Conservation (phyloP, 2,113 vertebrate genomes). For the Junco hyemalis region DNA sequence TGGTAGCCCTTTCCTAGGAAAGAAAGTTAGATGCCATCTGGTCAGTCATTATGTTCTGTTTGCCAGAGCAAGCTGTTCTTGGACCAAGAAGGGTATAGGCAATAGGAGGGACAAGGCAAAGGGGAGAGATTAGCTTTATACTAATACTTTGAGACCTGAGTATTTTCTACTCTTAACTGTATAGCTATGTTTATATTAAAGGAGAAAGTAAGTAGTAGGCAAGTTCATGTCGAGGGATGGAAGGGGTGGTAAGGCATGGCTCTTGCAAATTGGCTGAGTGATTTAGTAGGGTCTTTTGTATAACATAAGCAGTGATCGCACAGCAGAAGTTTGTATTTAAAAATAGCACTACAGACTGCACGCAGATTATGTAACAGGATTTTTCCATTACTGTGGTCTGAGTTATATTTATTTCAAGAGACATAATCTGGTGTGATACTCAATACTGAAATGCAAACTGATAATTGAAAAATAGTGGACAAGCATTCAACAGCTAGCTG, state of each 20-base stretch:
- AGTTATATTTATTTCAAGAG: neutral
- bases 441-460: neutral
- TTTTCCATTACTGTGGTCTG: neutral
- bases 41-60: fast-evolving
- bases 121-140: neutral
- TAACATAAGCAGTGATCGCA: neutral
- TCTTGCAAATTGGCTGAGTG: neutral
- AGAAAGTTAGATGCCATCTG: neutral
- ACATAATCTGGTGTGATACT: neutral
- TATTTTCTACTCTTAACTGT: neutral
- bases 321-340: neutral
- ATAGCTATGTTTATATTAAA: neutral
- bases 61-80: neutral
- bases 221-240: fast-evolving
- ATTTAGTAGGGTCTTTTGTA: neutral
- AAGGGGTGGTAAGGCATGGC: neutral
- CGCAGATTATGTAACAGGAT: neutral
- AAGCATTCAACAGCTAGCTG: neutral
- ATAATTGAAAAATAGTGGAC: neutral
- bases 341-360: neutral
- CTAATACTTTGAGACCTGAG: neutral
- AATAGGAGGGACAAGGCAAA: neutral
- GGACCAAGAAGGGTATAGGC: neutral
- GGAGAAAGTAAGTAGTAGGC: neutral
- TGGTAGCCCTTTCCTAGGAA: neutral